These are phyloP conservation scores for Adelognathus sp. DNA, from an alignment of 2,888 invertebrate species.

Conservation along the genomic window DNA sequence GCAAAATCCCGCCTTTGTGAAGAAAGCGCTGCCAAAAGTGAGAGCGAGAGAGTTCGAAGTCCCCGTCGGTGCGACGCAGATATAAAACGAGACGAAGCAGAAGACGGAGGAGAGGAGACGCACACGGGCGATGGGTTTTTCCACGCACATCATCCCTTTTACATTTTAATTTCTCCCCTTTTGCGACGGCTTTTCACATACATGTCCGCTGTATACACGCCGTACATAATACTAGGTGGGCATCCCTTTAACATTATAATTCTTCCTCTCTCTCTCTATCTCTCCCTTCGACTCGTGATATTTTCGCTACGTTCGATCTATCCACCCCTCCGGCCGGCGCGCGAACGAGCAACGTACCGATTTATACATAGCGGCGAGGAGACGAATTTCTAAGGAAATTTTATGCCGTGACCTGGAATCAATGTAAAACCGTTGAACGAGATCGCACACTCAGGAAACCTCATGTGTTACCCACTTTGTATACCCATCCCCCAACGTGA, in stretches of 20 bases:
- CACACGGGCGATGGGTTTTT: constrained; percentile 73
- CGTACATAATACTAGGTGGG: constrained; percentile 71
- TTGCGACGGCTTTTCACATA: constrained; percentile 77
- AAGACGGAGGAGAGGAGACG: constrained; percentile 60
- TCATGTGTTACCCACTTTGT: constrained; percentile 25
- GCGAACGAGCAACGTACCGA: constrained; percentile 72
- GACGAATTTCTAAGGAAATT: constrained; percentile 76
- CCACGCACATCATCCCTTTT: constrained; percentile 80
- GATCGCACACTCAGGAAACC: constrained; percentile 48
- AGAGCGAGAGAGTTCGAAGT: constrained; percentile 37
- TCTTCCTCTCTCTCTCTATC: constrained; percentile 66
- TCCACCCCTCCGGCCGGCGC: constrained; percentile 64
- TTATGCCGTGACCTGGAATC: constrained; percentile 76
- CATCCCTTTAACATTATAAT: constrained; percentile 80
- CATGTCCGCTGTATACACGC: constrained; percentile 67
- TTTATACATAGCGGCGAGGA: constrained; percentile 74
- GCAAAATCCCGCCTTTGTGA: constrained; percentile 75
- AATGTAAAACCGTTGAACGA: constrained; percentile 75
- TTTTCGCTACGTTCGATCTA: constrained; percentile 52
- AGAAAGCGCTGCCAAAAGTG: constrained; percentile 56
- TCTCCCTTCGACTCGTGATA: constrained; percentile 14
- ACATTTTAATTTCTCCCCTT: constrained; percentile 81
- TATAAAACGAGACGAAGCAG: constrained; percentile 36
- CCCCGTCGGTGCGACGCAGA: constrained; percentile 25
- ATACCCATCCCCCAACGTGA: constrained; percentile 28